A percentile compares a stretch with the other conserved stretches of the same genome.
These are phyloP conservation scores for Rousettus leschenaultii DNA, from an alignment of 2,113 vertebrate species.

Conservation along the genomic window DNA sequence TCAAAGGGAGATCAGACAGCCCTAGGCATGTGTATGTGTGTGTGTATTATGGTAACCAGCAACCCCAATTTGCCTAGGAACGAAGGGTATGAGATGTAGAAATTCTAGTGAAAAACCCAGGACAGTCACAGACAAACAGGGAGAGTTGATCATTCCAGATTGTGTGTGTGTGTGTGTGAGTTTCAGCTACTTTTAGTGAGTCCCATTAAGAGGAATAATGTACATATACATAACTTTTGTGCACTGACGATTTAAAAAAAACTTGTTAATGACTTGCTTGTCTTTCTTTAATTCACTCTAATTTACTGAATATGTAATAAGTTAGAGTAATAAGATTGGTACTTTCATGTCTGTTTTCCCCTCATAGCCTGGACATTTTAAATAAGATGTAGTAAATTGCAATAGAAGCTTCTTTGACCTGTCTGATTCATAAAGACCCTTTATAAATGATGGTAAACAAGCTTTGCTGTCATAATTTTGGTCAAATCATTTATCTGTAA, in stretches of 20 bases:
- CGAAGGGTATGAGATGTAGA: background rate
- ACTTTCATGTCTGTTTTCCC: background rate
- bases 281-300: background rate
- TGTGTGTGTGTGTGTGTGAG: rapidly evolving
- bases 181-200: background rate
- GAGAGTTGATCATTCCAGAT: background rate
- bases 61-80: background rate
- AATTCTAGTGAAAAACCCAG: background rate
- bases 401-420: background rate
- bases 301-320: background rate
- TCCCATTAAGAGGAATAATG: background rate
- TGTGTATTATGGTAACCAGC: background rate
- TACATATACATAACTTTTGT: background rate
- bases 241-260: background rate
- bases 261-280: background rate
- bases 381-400: background rate
- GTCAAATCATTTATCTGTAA: background rate
- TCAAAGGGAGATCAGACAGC: background rate
- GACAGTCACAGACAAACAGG: background rate
- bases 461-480: background rate
- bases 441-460: background rate
- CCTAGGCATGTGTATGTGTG: background rate
- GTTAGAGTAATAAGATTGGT: background rate
- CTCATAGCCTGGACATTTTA: background rate
- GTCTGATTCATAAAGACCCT: background rate